Evolutionary conservation across 2,888 invertebrate genomes (phyloP).

Genomic region (Digitonthophagus gazella): DNA sequence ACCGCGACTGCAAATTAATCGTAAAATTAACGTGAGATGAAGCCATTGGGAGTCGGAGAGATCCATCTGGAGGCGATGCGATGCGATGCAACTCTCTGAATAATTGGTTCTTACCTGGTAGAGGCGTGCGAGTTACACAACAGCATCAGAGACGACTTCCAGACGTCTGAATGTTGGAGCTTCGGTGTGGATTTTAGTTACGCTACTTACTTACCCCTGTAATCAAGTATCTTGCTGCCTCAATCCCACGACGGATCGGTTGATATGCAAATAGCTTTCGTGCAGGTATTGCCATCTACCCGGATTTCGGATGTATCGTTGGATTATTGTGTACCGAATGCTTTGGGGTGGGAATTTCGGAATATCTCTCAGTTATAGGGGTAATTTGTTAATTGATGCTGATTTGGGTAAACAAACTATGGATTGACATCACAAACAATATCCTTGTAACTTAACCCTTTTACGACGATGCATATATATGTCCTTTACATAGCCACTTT

Average conservation of each 20-base stretch:
- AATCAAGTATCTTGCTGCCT: not conserved
- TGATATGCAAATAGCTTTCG: not conserved
- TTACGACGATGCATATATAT: too few species aligned
- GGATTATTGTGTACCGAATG: not conserved
- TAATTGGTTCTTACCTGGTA: not conserved
- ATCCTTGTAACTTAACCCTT: too few species aligned
- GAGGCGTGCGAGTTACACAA: not conserved
- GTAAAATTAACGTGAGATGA: constrained; percentile 11
- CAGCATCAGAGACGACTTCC: not conserved
- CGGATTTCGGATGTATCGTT: not conserved
- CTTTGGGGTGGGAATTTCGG: not conserved
- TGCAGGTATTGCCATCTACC: not conserved
- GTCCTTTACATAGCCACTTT: too few species aligned
- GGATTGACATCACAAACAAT: not conserved
- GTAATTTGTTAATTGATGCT: not conserved
- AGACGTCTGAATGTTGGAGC: not conserved
- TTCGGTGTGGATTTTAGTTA: not conserved
- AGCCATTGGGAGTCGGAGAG: not conserved
- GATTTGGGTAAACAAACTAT: not conserved
- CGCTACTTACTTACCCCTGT: not conserved
- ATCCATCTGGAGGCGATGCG: constrained; percentile 3
- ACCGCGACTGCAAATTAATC: constrained; percentile 16
- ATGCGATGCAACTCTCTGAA: constrained; percentile 1
- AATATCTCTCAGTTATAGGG: not conserved
- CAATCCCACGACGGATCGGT: not conserved